These are phyloP conservation scores for Mesitornis unicolor DNA, from an alignment of 2,113 vertebrate genomes.

Conservation along the genomic window DNA sequence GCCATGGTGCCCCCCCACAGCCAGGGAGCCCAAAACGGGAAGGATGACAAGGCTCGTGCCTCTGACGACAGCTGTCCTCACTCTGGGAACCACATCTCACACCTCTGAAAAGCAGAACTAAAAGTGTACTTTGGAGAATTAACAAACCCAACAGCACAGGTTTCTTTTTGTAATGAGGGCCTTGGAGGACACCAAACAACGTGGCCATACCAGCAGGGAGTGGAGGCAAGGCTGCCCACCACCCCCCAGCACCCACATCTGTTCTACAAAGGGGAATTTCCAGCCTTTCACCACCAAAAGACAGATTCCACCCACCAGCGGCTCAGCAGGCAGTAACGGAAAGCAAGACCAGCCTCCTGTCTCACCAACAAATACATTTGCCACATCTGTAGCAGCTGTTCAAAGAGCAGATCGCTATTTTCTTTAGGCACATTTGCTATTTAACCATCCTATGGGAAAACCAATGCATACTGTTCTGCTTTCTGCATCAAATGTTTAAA, in stretches of 20 bases:
- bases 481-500: not conserved
- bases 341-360: not conserved
- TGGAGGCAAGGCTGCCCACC: not conserved
- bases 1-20: not conserved
- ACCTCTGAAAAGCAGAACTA: not conserved
- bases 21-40: not conserved
- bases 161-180: not conserved
- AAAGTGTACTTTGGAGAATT: not conserved
- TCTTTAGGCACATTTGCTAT: not conserved
- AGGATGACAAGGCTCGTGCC: not conserved
- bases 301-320: not conserved
- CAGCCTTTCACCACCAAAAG: not conserved
- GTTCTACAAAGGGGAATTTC: not conserved
- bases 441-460: not conserved
- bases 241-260: not conserved
- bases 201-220: rapidly evolving
- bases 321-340: not conserved
- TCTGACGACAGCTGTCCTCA: not conserved
- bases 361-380: not conserved
- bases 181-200: not conserved
- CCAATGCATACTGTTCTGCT: not conserved
- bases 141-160: not conserved
- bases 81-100: not conserved
- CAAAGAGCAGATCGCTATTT: not conserved
- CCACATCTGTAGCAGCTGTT: not conserved